These are phyloP conservation scores for Apodemus sylvaticus DNA, from an alignment of 2,113 vertebrate genomes.

Conservation along the genomic window DNA sequence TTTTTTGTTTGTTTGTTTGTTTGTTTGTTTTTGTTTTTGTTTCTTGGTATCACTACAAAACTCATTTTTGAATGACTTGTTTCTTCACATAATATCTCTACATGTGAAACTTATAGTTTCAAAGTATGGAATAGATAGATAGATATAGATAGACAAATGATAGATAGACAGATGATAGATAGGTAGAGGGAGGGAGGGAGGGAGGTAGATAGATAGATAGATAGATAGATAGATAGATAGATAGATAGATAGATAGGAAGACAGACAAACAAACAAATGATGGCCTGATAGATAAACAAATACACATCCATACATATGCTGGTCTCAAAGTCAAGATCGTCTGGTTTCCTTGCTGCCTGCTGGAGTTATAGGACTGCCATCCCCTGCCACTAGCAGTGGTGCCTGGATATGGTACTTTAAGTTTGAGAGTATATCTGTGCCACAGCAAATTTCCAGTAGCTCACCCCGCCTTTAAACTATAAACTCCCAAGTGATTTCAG, in stretches of 20 bases:
- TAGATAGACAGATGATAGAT: too few species aligned
- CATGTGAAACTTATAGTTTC: background rate
- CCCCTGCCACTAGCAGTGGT: background rate
- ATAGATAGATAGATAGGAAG: background rate
- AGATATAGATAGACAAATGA: background rate
- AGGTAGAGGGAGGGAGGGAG: too few species aligned
- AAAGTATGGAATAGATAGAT: background rate
- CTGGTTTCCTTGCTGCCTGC: background rate
- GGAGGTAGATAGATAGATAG: too few species aligned
- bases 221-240: background rate
- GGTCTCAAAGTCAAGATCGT: background rate
- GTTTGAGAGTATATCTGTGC: background rate
- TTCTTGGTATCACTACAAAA: background rate
- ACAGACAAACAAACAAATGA: background rate
- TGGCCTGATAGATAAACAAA: background rate
- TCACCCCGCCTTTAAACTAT: background rate
- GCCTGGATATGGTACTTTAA: background rate
- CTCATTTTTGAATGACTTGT: constrained; percentile 18
- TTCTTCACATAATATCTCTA: background rate
- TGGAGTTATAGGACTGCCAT: background rate
- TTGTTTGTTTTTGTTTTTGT: background rate
- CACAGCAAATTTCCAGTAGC: background rate
- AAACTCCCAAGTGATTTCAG: background rate
- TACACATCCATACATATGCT: background rate
- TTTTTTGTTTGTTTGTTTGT: background rate